phyloP scores from a whole-genome alignment of 1,140 invertebrate genomes.

The Copidosoma floridanum region DNA sequence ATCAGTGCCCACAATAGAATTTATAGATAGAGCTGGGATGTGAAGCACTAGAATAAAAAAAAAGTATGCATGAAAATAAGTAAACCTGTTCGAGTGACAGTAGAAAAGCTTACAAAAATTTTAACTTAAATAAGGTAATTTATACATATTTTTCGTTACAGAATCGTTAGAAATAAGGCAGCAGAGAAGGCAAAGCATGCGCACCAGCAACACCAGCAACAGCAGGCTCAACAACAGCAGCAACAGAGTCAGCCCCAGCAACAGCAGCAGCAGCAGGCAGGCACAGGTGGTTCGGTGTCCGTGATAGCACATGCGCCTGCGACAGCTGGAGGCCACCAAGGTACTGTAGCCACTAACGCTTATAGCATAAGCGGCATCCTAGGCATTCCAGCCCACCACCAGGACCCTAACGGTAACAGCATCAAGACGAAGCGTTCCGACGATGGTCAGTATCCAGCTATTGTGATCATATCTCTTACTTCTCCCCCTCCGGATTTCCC shows the following conservation, averaged over 20 bases:
- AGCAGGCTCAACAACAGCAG: constrained; percentile 55
- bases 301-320: constrained; percentile 69
- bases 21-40: too few species aligned
- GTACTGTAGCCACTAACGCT: constrained; percentile 55
- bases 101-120: too few species aligned
- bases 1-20: too few species aligned
- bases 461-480: background rate
- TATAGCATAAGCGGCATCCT: constrained; percentile 96
- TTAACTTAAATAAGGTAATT: too few species aligned
- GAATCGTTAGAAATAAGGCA: constrained; percentile 94
- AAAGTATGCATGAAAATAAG: too few species aligned
- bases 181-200: constrained; percentile 93
- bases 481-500: background rate
- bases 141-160: constrained; percentile 56
- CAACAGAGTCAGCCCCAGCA: constrained; percentile 67
- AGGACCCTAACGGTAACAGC: constrained; percentile 69
- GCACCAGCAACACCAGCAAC: constrained; percentile 68
- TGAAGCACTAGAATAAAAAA: too few species aligned
- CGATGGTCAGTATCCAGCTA: constrained; percentile 62
- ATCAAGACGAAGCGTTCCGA: constrained; percentile 73
- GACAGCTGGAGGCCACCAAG: constrained; percentile 58
- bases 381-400: constrained; percentile 74
- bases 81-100: too few species aligned
- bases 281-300: constrained; percentile 59
- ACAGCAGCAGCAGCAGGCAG: constrained; percentile 56